Evolutionary conservation across 2,797 vertebrate species (phyloP), one percentile per base, ranked within the genome.

Genomic region (Xiphorhynchus erythropygius): DNA sequence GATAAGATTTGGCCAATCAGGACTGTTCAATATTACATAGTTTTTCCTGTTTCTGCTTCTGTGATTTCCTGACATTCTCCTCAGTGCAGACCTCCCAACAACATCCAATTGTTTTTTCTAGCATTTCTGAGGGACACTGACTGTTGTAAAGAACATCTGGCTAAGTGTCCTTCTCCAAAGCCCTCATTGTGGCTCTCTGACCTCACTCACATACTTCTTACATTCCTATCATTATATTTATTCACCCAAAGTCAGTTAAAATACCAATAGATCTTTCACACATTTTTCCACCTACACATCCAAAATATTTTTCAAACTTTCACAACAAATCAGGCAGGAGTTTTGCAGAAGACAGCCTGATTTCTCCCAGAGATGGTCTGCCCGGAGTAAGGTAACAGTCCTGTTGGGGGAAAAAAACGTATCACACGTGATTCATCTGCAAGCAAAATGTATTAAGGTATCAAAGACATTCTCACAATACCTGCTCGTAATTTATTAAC

Each of bases 71-170:
- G 8, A 57, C 49, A 55, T 52, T 83, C 14, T 81, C 37, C 69
- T 64, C 73, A 76, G n/a, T 73, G n/a, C 35, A 73, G 53, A 57
- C 28, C 73, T 94, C 79, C 10, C 46, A 94, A 94, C 95, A 97
- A 94, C 62, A 81, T 76, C 25, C 73, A 88, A 91, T 96, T 97
- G 94, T 95, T 94, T 57, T 55, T 81, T 59, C 39, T 49, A 88
- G 57, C 50, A 78, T 84, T 86, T 91, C 85, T 94, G 57, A 71
- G 39, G 57, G 46, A 80, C 46, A n/a, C 16, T 85, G 49, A 70
- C 78, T 73, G 69, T 35, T 88, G 59, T 62, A 49, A 89, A 81
- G 85, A 78, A 94, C 93, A 95, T 93, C 91, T 95, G 95, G 73
- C 69, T 62, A 89, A 60, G 16, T 11, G 11, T 70, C 37, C 64